Evolutionary conservation across 2,888 invertebrate genomes (phyloP), one percentile per base, ranked within the genome.

Genomic region (Noctua janthina): DNA sequence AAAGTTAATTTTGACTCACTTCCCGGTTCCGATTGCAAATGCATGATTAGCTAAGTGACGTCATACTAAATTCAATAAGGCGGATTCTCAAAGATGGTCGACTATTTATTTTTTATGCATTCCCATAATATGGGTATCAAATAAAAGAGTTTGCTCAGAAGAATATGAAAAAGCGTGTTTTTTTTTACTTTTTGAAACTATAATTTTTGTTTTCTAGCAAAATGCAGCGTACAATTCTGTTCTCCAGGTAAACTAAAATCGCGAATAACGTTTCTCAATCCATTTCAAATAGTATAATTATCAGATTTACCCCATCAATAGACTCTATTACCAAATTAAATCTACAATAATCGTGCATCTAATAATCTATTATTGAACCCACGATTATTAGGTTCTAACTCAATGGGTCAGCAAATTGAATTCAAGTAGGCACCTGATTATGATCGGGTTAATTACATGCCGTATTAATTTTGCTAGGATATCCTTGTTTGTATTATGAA

Each of bases 391-490:
- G n/a, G n/a, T 46, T 29, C 68, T 35, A 46, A 75, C 13, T 69
- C 78, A 82, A 69, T 82, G 69, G 74, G n/a, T 64, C 39, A 85
- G 76, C 68, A 79, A 85, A 85, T 85, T 78, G 82, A 71, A 76
- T 74, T 62, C 62, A 66, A 78, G 59, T 77, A 13, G 35, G 43
- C 5, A 62, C n/a, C 56, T 67, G 78, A 51, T 62, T 69, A 71
- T 68, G 46, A 76, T 49, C n/a, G 4, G 8, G n/a, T 29, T 69
- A 64, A 79, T 75, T 69, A 79, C 15, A 49, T 15, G 39, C 49
- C n/a, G 17, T n/a, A 67, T 75, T 70, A n/a, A 51, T 51, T 59
- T 67, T 13, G 15, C 10, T 46, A 46, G 1, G 7, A 62, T 79
- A 59, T 35, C n/a, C 56, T 39, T 23, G 35, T 66, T 56, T 79